Base-by-base conservation (phyloP, 2,888 invertebrate genomes). In the Pardosa pseudoannulata region DNA sequence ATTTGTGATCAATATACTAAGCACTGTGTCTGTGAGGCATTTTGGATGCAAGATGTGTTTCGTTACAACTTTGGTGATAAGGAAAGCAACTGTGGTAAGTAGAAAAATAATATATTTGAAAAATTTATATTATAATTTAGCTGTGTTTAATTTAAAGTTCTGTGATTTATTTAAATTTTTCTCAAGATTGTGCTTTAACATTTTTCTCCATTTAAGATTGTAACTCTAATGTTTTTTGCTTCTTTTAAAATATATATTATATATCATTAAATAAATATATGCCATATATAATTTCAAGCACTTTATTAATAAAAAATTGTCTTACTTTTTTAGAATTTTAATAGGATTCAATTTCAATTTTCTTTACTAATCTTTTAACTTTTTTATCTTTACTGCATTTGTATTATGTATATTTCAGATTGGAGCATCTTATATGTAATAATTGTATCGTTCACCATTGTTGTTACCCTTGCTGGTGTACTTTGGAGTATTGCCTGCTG, bases 361-460 rank as follows among this genome's bases (percentile, higher is more conserved):
- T n/a, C n/a, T n/a, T n/a, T n/a, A n/a, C n/a, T n/a, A n/a, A n/a
- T n/a, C n/a, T n/a, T n/a, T n/a, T n/a, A n/a, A n/a, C n/a, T n/a
- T n/a, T n/a, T n/a, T n/a, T n/a, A n/a, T n/a, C n/a, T n/a, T n/a
- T n/a, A n/a, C n/a, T n/a, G n/a, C n/a, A n/a, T n/a, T n/a, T n/a
- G n/a, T n/a, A n/a, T n/a, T n/a, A n/a, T n/a, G n/a, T n/a, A n/a
- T 9, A 7, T 36, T 90, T 7, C 92, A 96, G 96, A 96, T 91
- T 98, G 98, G 98, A 97, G 97, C 89, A 95, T 98, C 89, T 93
- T 98, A 79, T 97, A 98, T 92, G 96, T 97, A 56, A 95, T 96
- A 89, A 94, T 98, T 62, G 90, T 92, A 11, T 89, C 90, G 74
- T 91, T 92, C 86, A 82, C 91, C 36, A 88, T 90, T 70, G 90